These are phyloP conservation scores for Prunella fulvescens DNA, from an alignment of 2,113 vertebrate species.

Conservation along the genomic window DNA sequence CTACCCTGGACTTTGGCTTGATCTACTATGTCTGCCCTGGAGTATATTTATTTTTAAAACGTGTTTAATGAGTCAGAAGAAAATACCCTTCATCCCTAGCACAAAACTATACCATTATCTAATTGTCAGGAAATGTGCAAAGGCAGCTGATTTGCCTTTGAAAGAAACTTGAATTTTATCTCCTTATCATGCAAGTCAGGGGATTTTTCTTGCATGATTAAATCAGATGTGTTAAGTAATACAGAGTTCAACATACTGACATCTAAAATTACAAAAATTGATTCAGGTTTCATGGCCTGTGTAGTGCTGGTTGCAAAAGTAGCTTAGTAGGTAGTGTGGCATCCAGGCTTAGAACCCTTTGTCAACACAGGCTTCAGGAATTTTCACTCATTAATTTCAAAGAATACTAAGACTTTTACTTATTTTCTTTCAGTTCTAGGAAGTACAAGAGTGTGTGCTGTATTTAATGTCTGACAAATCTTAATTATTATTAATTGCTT, in stretches of 20 bases:
- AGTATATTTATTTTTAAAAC: not conserved
- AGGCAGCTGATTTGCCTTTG: not conserved
- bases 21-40: not conserved
- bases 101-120: not conserved
- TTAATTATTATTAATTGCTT: slow-evolving; percentile 38
- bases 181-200: not conserved
- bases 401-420: not conserved
- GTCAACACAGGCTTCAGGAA: not conserved
- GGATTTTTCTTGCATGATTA: not conserved
- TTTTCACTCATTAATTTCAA: not conserved
- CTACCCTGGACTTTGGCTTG: rapidly evolving
- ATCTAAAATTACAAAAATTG: not conserved
- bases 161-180: not conserved
- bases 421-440: not conserved
- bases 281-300: not conserved
- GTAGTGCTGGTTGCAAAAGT: not conserved
- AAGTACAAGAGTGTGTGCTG: not conserved
- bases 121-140: not conserved
- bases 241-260: not conserved
- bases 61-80: not conserved
- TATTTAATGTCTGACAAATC: slow-evolving; percentile 9
- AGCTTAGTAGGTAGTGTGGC: not conserved
- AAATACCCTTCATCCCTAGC: not conserved
- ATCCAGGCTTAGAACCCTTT: not conserved
- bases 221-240: not conserved